A percentile compares a stretch with the other conserved stretches of the same genome.
Conservation (phyloP, 2,113 vertebrate genomes). For the Hymenochirus boettgeri region DNA sequence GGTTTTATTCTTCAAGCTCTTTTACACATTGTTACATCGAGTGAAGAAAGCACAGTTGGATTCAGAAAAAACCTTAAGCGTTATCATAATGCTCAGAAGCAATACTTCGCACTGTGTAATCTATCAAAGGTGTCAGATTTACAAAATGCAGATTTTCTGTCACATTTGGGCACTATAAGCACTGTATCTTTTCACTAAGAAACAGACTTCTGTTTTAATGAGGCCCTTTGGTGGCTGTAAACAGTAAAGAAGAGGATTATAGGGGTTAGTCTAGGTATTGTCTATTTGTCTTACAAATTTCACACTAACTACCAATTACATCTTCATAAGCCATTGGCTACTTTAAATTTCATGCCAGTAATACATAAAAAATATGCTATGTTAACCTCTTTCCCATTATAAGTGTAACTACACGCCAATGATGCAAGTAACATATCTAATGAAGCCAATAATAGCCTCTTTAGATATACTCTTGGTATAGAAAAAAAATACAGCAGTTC, state of each 20-base stretch:
- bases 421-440: conserved; percentile 85
- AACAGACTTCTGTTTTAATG: conserved; percentile 82
- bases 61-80: conserved; percentile 69
- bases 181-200: conserved; percentile 75
- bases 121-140: conserved; percentile 84
- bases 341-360: conserved; percentile 74
- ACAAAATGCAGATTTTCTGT: conserved; percentile 82
- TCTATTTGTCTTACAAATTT: conserved; percentile 95
- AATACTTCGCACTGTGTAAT: conserved; percentile 78
- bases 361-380: conserved; percentile 74
- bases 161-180: conserved; percentile 73
- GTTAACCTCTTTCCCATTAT: conserved; percentile 76
- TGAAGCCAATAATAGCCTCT: conserved; percentile 87
- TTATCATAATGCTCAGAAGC: conserved; percentile 71
- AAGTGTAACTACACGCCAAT: conserved; percentile 72
- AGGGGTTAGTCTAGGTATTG: conserved; percentile 78
- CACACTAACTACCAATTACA: conserved; percentile 94
- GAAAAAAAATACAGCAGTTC: conserved; percentile 73
- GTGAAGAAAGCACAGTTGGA: conserved; percentile 66
- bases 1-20: conserved; percentile 61
- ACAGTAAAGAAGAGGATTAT: conserved; percentile 75
- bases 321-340: conserved; percentile 88
- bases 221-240: conserved; percentile 88
- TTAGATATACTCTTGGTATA: conserved; percentile 81
- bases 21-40: conserved; percentile 66